These are phyloP conservation scores for Tethea ocularis DNA, from an alignment of 2,888 invertebrate genomes.

Conservation along the genomic window DNA sequence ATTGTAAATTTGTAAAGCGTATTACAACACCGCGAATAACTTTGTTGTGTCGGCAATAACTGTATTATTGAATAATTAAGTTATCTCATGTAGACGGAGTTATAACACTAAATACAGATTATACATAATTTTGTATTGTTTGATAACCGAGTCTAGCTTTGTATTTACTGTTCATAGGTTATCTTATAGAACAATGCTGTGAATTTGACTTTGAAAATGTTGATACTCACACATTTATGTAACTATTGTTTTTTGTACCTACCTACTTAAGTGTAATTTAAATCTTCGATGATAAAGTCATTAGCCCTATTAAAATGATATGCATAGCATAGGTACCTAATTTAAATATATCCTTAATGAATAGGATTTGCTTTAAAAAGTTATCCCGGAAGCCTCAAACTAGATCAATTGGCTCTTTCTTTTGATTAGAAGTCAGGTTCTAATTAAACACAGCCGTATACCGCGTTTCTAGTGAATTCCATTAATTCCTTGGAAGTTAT, in stretches of 20 bases:
- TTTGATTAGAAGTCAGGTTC: constrained; percentile 4
- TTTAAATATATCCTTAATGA: background rate
- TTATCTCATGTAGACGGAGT: constrained; percentile 22
- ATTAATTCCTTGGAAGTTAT: constrained; percentile 2
- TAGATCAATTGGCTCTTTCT: constrained; percentile 2
- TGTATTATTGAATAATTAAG: constrained; percentile 30
- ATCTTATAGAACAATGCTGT: background rate
- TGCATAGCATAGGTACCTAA: no score
- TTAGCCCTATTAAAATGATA: background rate
- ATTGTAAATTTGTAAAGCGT: constrained; percentile 52
- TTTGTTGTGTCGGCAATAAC: constrained; percentile 20
- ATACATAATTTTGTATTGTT: background rate
- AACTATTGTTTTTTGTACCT: no score
- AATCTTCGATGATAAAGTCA: no score
- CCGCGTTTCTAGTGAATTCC: constrained; percentile 1
- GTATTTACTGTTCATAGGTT: background rate
- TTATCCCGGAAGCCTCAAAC: background rate
- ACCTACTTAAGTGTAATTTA: no score
- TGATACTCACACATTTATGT: no score
- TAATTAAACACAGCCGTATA: constrained; percentile 1
- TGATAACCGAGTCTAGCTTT: background rate
- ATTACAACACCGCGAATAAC: constrained; percentile 25
- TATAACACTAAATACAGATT: background rate
- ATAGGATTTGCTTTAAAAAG: background rate
- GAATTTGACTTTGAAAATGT: background rate